Base-by-base conservation (phyloP, 2,888 invertebrate genomes). In the Pyrgus malvae region DNA sequence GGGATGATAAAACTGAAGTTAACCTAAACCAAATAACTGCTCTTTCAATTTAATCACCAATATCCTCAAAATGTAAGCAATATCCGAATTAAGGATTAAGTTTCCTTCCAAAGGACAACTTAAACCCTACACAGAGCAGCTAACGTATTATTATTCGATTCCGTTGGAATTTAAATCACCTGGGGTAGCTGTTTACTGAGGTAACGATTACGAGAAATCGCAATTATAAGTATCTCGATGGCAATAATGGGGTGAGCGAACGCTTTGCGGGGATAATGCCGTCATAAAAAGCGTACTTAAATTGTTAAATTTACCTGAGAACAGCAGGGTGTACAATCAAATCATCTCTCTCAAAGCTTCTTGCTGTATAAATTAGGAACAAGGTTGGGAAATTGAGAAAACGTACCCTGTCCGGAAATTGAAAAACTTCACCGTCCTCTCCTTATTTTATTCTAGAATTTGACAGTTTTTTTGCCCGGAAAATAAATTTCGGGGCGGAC, bases 321-420 rank as follows among this genome's bases (percentile, higher is more conserved):
- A 81, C 78, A 83, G 80, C 80, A 72, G 81, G 82, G 76, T 72
- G 77, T 72, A 78, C 80, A 81, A 83, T 82, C 78, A 86, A 83
- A 83, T 80, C 78, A 83, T 83, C 76, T 78, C 71, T 76, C 69
- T 70, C 70, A 78, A 77, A 80, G 78, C 79, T 73, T 75, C 75
- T 83, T 78, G 80, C 80, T 76, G 74, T 81, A 83, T 78, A 77
- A 84, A 82, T 85, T 84, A 83, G 79, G 74, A 78, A 66, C 76
- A 67, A 79, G 77, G 79, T 77, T 68, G 73, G 75, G 70, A 83
- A 80, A 85, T 83, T 82, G 80, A 76, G 79, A 80, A 77, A 84
- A 80, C 78, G 78, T 78, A 73, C 76, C 73, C 70, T 70, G 78
- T 71, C 80, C 85, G 88, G 89, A 87, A 87, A 89, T 88, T 88